Conservation (phyloP, 1,140 invertebrate species). For the Heliothis virescens region DNA sequence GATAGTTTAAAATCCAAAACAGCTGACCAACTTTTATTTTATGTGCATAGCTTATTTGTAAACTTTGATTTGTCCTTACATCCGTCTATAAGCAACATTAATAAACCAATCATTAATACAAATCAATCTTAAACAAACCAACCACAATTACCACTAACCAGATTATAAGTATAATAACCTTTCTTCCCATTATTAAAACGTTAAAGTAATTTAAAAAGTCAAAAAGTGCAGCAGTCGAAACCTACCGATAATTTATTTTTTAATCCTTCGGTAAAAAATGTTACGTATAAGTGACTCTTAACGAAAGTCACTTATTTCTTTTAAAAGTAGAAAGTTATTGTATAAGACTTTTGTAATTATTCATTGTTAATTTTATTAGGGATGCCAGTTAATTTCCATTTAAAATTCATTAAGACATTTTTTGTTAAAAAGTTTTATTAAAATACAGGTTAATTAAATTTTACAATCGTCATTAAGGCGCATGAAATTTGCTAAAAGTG, state of each 20-base stretch:
- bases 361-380: constrained; percentile 39
- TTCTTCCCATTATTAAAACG: no score
- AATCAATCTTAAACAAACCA: no score
- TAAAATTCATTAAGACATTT: constrained; percentile 36
- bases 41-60: no score
- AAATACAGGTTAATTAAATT: constrained; percentile 37
- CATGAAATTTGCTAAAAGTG: not conserved
- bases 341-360: constrained; percentile 44
- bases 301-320: constrained; percentile 22
- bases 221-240: not conserved
- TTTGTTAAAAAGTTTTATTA: constrained; percentile 29
- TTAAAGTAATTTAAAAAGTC: no score
- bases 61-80: no score
- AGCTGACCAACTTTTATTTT: no score
- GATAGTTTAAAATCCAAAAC: no score
- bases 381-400: constrained; percentile 35
- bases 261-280: constrained; percentile 5
- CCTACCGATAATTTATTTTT: not conserved
- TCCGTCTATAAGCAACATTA: no score
- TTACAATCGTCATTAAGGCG: not conserved
- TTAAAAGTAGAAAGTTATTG: constrained; percentile 39
- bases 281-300: not conserved
- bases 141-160: no score
- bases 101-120: no score
- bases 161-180: no score